Conservation (phyloP, 92 coral and sea anemone species). For the Epizoanthus ramosus region DNA sequence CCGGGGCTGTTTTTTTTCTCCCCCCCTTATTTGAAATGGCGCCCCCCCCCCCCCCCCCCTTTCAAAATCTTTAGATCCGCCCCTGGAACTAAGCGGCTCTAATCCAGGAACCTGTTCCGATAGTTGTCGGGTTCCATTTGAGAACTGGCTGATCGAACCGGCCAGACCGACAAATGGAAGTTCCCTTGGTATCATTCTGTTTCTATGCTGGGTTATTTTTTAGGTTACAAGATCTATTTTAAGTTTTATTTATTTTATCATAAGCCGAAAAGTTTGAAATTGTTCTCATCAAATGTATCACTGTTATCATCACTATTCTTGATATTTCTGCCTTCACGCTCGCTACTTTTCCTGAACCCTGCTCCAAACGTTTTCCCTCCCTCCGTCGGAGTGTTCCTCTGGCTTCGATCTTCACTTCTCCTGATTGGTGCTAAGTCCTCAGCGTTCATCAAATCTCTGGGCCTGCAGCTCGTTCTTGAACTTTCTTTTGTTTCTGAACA, state of each 20-base stretch:
- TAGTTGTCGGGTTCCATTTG: too few species aligned
- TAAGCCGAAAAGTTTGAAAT: slow-evolving; percentile 27
- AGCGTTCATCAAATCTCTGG: background rate
- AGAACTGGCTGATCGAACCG: too few species aligned
- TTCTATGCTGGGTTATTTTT: too few species aligned
- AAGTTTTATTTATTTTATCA: background rate
- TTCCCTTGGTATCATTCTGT: too few species aligned
- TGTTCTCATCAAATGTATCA: background rate
- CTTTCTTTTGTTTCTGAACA: slow-evolving; percentile 27
- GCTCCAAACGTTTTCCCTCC: background rate
- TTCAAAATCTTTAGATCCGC: too few species aligned
- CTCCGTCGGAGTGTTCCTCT: background rate
- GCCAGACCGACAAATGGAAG: too few species aligned
- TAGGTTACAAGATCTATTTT: background rate
- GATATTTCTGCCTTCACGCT: background rate
- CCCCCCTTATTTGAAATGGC: too few species aligned
- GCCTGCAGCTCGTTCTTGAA: background rate
- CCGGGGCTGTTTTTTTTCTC: too few species aligned
- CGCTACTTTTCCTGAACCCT: background rate
- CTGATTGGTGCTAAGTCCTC: slow-evolving; percentile 15
- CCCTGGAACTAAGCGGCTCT: too few species aligned
- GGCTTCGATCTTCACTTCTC: slow-evolving; percentile 17
- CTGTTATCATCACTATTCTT: slow-evolving; percentile 20
- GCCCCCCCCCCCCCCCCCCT: too few species aligned
- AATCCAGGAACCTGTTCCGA: too few species aligned